These are phyloP conservation scores for Dipodomys spectabilis DNA, from an alignment of 2,113 vertebrate species.

Conservation along the genomic window DNA sequence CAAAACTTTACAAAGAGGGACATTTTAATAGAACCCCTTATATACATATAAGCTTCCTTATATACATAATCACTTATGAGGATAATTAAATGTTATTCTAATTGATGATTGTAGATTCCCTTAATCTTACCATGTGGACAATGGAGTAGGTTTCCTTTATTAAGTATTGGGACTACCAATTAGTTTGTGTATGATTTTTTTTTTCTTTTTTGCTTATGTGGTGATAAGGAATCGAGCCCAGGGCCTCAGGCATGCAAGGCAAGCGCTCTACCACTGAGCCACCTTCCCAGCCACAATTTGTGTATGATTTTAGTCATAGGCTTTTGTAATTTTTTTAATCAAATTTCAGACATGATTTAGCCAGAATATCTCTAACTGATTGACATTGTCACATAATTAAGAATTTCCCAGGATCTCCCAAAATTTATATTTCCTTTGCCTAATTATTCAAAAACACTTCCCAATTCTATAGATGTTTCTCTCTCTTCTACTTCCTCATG, in stretches of 20 bases:
- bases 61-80: background rate
- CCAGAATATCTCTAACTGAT: background rate
- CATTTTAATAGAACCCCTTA: background rate
- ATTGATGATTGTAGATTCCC: background rate
- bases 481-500: background rate
- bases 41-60: background rate
- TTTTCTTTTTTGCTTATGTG: no score
- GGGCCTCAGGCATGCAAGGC: no score
- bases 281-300: no score
- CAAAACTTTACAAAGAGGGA: background rate
- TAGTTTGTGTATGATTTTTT: background rate
- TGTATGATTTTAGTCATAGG: background rate
- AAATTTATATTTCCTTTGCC: background rate
- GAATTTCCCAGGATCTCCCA: background rate
- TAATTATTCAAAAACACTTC: background rate
- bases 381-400: background rate
- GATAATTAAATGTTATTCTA: background rate
- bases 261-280: no score
- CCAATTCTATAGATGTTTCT: background rate
- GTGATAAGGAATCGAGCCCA: no score
- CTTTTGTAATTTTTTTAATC: background rate
- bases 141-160: background rate
- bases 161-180: background rate
- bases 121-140: background rate
- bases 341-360: background rate